Conservation (phyloP, 2,888 invertebrate species). For the Oligia latruncula region DNA sequence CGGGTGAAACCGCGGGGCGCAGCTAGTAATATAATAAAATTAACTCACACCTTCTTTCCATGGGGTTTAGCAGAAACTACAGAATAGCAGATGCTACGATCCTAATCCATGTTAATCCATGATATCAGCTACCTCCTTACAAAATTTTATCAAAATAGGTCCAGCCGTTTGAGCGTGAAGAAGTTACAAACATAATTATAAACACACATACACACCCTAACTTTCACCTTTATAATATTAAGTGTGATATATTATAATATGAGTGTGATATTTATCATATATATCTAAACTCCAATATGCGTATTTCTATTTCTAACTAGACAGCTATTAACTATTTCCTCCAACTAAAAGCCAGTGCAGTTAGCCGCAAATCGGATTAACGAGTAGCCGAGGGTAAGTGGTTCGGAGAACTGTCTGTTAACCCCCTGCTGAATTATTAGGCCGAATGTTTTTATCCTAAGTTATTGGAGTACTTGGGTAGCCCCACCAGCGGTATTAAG, state of each 20-base stretch:
- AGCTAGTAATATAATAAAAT: no score
- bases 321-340: constrained; percentile 12
- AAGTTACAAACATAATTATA: no score
- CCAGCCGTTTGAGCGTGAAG: no score
- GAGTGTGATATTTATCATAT: not conserved
- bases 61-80: no score
- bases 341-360: constrained; percentile 59
- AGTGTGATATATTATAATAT: not conserved
- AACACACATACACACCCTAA: no score
- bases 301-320: not conserved
- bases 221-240: no score
- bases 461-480: not conserved
- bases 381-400: constrained; percentile 43
- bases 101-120: no score
- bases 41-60: no score
- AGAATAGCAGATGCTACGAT: no score
- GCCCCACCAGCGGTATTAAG: not conserved
- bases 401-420: constrained; percentile 20
- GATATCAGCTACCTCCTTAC: no score
- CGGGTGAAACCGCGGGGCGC: no score
- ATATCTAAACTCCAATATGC: not conserved
- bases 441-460: constrained; percentile 5
- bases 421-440: constrained; percentile 3
- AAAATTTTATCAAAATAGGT: no score
- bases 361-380: constrained; percentile 60